These are phyloP conservation scores for Caretta caretta DNA, from an alignment of 2,113 vertebrate genomes.

Conservation along the genomic window DNA sequence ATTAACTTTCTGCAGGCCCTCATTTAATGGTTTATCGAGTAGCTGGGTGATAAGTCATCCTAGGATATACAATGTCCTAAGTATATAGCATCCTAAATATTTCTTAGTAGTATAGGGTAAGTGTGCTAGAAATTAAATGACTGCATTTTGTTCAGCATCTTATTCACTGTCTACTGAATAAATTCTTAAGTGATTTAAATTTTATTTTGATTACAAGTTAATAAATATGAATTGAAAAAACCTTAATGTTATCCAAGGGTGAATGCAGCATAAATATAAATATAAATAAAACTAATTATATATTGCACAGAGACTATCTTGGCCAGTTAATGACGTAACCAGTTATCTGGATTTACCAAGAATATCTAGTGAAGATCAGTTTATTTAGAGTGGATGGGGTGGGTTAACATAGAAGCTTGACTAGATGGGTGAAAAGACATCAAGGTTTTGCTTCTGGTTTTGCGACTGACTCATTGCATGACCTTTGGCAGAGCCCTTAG, in stretches of 20 bases:
- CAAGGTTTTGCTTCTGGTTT: too few relatives aligned
- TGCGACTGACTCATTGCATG: not conserved
- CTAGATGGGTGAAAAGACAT: not conserved
- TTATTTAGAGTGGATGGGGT: not conserved
- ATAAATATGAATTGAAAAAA: fast-evolving
- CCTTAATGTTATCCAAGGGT: not conserved
- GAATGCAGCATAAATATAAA: not conserved
- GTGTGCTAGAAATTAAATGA: fast-evolving
- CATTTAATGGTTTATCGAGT: not conserved
- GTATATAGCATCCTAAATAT: fast-evolving
- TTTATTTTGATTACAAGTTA: fast-evolving
- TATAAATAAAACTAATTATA: not conserved
- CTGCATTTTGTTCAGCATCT: not conserved
- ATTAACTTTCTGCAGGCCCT: not conserved
- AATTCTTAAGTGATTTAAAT: fast-evolving
- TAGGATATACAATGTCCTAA: not conserved
- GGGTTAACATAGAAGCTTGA: not conserved
- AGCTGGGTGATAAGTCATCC: not conserved
- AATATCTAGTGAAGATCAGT: not conserved
- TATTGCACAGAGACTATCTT: not conserved
- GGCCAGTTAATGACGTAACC: not conserved
- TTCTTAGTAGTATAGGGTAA: fast-evolving
- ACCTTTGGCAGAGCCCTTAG: not conserved
- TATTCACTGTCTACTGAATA: fast-evolving
- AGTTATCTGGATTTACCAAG: not conserved